Base-by-base conservation (phyloP, 2,113 vertebrate genomes). In the Rhinogobius similis region DNA sequence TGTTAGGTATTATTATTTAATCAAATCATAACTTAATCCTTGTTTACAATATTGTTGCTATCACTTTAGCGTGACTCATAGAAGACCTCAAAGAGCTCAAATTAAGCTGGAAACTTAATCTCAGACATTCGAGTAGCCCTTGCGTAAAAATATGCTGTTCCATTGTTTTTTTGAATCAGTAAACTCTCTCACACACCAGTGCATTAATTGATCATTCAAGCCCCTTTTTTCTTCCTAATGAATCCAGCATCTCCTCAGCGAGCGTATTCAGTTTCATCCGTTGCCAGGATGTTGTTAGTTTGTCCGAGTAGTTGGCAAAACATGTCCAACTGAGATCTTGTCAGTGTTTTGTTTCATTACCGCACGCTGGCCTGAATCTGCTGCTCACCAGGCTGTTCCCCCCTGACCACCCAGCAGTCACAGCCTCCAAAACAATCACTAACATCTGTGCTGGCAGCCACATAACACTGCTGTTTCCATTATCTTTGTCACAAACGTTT, bases 371-470 rank as follows among this genome's bases (percentile, higher is more conserved):
- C 62, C 62, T 29, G 56, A 80, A 81, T 77, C 59, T 78, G 76
- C 74, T 80, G 76, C 86, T 70, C 72, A 64, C 20, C 6, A 55
- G 62, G 32, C 62, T 85, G 82, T 69, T 76, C 68, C 71, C 73
- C 68, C 67, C 68, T 43, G 36, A 58, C 70, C 75, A 72, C 70
- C 84, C 50, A 36, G 23, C 69, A 76, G 67, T 46, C 71, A 68
- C 72, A 53, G 69, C 64, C 75, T 72, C 32, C 12, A 76, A 72
- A 68, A 27, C 77, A 74, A 75, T 80, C 82, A 80, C 85, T 78
- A 89, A 84, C 84, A 90, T 76, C 72, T 77, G 63, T 24, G 85
- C 69, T 79, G 81, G 82, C 85, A 70, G 56, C 73, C 66, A 76
- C 67, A 77, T 76, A 69, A 26, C 65, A 62, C 65, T 36, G 56